Evolutionary conservation across 2,113 vertebrate species (phyloP), one percentile per base, ranked within the genome.

Genomic region (Lasiurus cinereus): DNA sequence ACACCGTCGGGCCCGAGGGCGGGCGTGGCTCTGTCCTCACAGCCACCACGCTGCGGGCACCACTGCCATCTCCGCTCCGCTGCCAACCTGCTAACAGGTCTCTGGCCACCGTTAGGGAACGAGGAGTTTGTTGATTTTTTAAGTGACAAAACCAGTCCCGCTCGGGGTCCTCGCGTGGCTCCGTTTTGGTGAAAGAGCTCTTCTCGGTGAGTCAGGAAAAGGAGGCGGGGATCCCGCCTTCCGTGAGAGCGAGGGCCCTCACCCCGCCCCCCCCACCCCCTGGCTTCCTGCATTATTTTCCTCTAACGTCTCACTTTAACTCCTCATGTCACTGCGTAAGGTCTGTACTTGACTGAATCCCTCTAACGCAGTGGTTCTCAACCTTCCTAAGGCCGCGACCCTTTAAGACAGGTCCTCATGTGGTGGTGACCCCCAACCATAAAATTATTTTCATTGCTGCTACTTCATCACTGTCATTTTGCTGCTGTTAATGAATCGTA

Each of bases 201-300:
- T 24, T 80, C 50, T 50, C 21, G 15, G 33, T 19, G 7, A 4
- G 13, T n/a, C 4, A 15, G 48, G 33, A 54, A 52, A 56, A 52
- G 33, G 5, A 36, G 10, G 9, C 15, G 13, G n/a, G 56, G 22
- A 59, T 59, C 22, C 56, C 8, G 56, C 56, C 31, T 73, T 46
- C 2, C 2, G 12, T 36, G 62, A 21, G 12, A 43, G 31, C 19
- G 3, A 46, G 39, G 39, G 39, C 39, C 39, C 5, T 5, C 39
- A 39, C 39, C 2, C 39, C 2, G 5, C 31, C 48, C 16, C 0
- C 18, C 24, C 46, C 1, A 8, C 3, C 6, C 4, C 4, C 39
- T 46, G 13, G 3, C 10, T 78, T 46, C 36, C 21, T 48, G 33
- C 36, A 33, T 77, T 22, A 54, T 83, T 84, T 62, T 31, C 52